These are phyloP conservation scores for Drepanosiphum platanoidis DNA, from an alignment of 2,888 invertebrate genomes.

Conservation along the genomic window DNA sequence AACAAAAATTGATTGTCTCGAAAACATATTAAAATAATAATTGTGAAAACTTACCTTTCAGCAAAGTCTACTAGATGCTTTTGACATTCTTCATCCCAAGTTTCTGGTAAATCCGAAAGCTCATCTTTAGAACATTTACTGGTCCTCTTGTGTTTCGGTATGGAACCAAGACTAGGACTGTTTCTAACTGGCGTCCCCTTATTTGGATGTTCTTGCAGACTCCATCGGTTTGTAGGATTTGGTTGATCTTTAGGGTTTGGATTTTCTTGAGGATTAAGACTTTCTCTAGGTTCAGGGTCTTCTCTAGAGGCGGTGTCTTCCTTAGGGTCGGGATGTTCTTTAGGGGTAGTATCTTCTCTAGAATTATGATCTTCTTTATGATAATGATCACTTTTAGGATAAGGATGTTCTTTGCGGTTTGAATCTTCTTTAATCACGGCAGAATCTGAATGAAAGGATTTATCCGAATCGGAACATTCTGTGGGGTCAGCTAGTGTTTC, in stretches of 20 bases:
- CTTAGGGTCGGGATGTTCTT: neutral
- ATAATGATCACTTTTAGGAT: neutral
- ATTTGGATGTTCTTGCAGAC: conserved; percentile 58
- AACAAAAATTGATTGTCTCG: neutral
- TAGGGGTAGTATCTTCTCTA: neutral
- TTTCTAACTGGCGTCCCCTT: conserved; percentile 33
- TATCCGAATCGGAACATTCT: neutral
- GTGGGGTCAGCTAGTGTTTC: neutral
- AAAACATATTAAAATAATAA: neutral
- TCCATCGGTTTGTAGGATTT: conserved; percentile 51
- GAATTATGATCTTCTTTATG: neutral
- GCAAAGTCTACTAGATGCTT: conserved; percentile 82
- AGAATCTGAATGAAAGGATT: neutral
- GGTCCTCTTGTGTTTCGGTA: conserved; percentile 50
- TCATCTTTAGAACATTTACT: conserved; percentile 53
- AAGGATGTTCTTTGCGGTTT: neutral
- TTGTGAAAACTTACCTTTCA: conserved; percentile 70
- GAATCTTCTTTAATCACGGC: neutral
- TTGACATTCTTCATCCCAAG: conserved; percentile 68
- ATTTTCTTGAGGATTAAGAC: neutral
- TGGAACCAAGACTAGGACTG: conserved; percentile 54
- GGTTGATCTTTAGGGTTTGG: neutral
- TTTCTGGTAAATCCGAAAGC: conserved; percentile 59
- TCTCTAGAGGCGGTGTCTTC: neutral
- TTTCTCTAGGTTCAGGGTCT: neutral